Base-by-base conservation (phyloP, 2,113 vertebrate genomes). In the Cnemophilus loriae region DNA sequence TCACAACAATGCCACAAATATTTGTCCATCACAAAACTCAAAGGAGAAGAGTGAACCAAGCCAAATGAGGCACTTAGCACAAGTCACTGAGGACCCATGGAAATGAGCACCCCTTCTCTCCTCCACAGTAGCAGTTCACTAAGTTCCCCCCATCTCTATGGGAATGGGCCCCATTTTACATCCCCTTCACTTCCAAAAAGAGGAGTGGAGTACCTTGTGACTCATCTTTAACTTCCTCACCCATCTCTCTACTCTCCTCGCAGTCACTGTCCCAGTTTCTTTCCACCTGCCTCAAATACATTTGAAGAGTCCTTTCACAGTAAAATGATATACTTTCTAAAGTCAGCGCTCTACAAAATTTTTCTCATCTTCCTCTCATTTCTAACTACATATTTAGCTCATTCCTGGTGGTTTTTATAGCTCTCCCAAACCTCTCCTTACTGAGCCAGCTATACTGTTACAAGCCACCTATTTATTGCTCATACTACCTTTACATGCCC, bases 391-490 rank as follows among this genome's bases (percentile, higher is more conserved):
- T 94, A 97, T 97, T 94, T 91, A 90, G 79, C 63, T 96, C 77
- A 47, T 84, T 97, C 78, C 76, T 89, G 59, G 42, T 90, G 83
- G 21, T 50, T 93, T 97, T 97, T 95, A 95, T 82, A 95, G 84
- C 60, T 87, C 84, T 97, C 90, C 92, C 96, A 93, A 86, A 84
- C 70, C 89, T 91, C 90, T 92, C 89, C 39, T 89, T 68, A 91
- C 68, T 42, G 76, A 92, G 84, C 81, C 75, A 80, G 67, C 90
- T 97, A 89, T 87, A 91, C 46, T 75, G 59, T 97, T 97, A 97
- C 79, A 97, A 95, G 92, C 32, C 83, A 82, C 93, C 91, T 97
- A 87, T 98, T 98, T 98, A 97, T 95, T 96, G 87, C 87, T 86
- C 32, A 0, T 63, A 73, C 79, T 89, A 68, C 46, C 89, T 98